Conservation (phyloP, 2,113 vertebrate genomes). For the Mixornis gularis region DNA sequence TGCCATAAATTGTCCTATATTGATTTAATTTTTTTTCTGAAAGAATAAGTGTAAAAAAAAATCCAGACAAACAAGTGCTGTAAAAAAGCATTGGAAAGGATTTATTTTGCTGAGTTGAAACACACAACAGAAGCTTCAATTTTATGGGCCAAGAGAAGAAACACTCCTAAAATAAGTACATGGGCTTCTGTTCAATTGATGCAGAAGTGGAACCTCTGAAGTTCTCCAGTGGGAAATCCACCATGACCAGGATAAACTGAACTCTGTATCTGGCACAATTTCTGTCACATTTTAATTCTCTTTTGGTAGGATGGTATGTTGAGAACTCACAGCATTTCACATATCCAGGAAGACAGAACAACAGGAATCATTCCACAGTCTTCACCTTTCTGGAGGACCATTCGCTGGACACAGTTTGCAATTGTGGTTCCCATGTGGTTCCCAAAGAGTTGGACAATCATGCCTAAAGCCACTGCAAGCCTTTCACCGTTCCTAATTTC, state of each 20-base stretch:
- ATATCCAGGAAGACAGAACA: background rate
- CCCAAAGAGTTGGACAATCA: background rate
- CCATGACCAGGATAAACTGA: background rate
- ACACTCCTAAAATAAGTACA: background rate
- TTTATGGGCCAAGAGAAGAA: background rate
- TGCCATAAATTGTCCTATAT: background rate
- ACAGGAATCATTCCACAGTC: background rate
- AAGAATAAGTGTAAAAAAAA: background rate
- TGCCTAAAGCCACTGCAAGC: background rate
- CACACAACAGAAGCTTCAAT: background rate
- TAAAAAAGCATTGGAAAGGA: background rate
- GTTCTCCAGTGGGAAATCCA: background rate
- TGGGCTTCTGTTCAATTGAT: background rate
- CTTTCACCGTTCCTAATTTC: background rate
- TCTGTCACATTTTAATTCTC: background rate
- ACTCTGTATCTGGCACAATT: background rate
- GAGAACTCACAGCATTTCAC: background rate
- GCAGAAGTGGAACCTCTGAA: background rate
- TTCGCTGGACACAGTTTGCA: background rate
- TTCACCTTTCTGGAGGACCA: background rate
- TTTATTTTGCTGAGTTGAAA: background rate
- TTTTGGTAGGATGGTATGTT: background rate
- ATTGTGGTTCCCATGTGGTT: background rate
- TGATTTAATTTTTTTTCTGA: background rate
- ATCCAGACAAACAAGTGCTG: background rate